These are phyloP conservation scores for Orcinus orca DNA, from an alignment of 2,113 vertebrate genomes.

Conservation along the genomic window DNA sequence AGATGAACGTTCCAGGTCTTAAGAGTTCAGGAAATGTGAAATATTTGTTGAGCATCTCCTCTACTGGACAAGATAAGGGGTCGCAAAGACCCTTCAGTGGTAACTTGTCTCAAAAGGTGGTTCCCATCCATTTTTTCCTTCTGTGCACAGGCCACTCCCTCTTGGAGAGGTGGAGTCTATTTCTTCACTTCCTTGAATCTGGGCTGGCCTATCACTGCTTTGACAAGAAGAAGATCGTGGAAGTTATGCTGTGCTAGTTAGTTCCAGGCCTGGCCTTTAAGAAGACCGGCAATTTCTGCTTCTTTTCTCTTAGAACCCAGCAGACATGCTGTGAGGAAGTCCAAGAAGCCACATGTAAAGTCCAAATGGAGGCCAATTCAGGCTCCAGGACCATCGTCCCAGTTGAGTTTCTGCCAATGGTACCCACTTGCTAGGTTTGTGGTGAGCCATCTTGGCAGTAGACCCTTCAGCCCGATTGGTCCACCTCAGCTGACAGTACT, in stretches of 20 bases:
- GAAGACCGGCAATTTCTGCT: neutral
- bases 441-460: neutral
- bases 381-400: neutral
- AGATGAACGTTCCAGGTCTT: neutral
- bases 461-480: rapidly evolving
- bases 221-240: neutral
- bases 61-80: neutral
- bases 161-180: neutral
- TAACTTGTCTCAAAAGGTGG: neutral
- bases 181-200: neutral
- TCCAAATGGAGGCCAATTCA: neutral
- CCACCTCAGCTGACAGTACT: rapidly evolving
- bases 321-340: neutral
- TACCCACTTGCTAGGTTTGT: neutral
- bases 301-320: neutral
- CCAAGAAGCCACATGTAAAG: neutral
- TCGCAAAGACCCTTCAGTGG: neutral
- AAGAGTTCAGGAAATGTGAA: neutral
- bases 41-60: neutral
- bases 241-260: neutral
- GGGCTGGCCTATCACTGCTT: neutral
- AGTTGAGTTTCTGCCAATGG: neutral
- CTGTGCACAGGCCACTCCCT: rapidly evolving
- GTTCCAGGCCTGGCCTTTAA: neutral
- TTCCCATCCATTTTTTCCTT: neutral